Evolutionary conservation across 2,113 vertebrate genomes (phyloP).

Genomic region (Scartelaos histophorus): DNA sequence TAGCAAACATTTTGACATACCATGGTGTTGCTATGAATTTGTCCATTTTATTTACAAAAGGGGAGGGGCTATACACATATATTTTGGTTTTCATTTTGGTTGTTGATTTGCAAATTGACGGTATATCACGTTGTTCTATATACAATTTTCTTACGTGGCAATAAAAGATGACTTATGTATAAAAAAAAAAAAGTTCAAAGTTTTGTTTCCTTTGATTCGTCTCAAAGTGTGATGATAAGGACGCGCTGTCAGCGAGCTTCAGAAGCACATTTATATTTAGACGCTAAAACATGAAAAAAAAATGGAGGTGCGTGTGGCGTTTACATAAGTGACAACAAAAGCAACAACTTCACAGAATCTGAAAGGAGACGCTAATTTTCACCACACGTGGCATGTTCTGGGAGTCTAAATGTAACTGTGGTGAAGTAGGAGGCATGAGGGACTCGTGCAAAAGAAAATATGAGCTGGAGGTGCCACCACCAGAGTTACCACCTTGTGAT

Average conservation of each 20-base stretch:
- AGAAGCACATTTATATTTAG: slow-evolving; percentile 15
- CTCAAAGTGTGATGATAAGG: slow-evolving; percentile 29
- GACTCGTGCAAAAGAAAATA: too few species aligned
- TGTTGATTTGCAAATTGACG: slow-evolving; percentile 87
- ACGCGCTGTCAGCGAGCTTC: slow-evolving; percentile 22
- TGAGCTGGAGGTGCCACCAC: too few species aligned
- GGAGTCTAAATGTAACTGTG: not conserved
- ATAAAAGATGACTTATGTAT: slow-evolving; percentile 87
- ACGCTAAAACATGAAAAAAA: not conserved
- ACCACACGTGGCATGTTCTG: not conserved
- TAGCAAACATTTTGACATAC: slow-evolving; percentile 83
- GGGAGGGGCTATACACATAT: slow-evolving; percentile 55
- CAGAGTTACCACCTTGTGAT: not conserved
- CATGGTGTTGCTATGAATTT: slow-evolving; percentile 88
- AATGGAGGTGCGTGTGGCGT: not conserved
- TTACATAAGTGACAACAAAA: not conserved
- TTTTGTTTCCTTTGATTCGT: slow-evolving; percentile 28
- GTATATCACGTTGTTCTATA: slow-evolving; percentile 96
- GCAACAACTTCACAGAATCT: not conserved
- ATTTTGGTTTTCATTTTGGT: slow-evolving; percentile 71
- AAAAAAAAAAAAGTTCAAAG: slow-evolving; percentile 31
- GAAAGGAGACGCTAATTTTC: not conserved
- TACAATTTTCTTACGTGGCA: slow-evolving; percentile 98
- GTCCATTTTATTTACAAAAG: slow-evolving; percentile 77
- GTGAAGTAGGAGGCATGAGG: not conserved